These are phyloP conservation scores for Ctena decussata DNA, from an alignment of 2,888 invertebrate species.

Conservation along the genomic window DNA sequence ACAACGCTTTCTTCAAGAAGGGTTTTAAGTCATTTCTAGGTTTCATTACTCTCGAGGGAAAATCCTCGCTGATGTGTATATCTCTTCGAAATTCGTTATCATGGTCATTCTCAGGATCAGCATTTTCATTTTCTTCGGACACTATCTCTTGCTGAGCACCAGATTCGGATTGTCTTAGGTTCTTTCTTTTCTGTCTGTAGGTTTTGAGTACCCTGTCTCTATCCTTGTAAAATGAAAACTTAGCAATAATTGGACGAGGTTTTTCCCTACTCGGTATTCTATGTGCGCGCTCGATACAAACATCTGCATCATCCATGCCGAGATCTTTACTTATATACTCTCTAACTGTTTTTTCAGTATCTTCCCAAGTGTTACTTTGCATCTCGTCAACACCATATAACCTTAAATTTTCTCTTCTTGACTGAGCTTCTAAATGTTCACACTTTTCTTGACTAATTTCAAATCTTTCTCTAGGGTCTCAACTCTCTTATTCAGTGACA, in stretches of 20 bases:
- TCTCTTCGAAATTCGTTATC: neutral
- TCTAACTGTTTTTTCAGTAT: neutral
- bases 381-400: neutral
- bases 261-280: neutral
- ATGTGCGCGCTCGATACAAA: neutral
- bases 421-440: neutral
- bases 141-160: no score
- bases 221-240: conserved; percentile 11
- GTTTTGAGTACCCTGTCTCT: neutral
- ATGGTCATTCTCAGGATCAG: neutral
- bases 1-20: neutral
- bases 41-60: neutral
- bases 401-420: neutral
- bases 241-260: neutral
- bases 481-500: neutral
- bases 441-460: neutral
- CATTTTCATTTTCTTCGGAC: neutral
- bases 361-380: neutral
- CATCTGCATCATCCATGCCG: neutral
- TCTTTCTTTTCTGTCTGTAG: neutral
- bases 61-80: neutral
- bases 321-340: conserved; percentile 6
- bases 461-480: neutral
- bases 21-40: neutral
- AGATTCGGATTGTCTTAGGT: neutral